phyloP scores from a whole-genome alignment of 2,113 vertebrate species.

The Pteruthius melanotis region DNA sequence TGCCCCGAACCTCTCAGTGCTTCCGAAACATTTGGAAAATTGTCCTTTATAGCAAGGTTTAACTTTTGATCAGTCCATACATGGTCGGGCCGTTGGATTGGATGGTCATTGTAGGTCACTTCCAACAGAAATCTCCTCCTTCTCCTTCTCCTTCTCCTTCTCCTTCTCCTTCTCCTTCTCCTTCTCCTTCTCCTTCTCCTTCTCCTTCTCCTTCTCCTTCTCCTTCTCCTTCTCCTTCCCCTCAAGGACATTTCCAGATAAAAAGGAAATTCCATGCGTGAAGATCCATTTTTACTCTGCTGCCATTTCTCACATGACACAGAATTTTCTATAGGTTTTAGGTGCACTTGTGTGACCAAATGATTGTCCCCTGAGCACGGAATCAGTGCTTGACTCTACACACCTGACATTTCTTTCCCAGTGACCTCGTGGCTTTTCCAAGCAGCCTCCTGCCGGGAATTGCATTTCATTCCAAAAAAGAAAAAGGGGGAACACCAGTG shows the following conservation, averaged over 20 bases:
- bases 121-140: not conserved
- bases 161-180: too few species aligned
- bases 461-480: not conserved
- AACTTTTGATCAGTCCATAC: not conserved
- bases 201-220: too few species aligned
- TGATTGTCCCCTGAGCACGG: not conserved
- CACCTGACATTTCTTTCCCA: not conserved
- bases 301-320: not conserved
- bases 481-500: too few species aligned
- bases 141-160: too few species aligned
- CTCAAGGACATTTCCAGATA: not conserved
- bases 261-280: not conserved
- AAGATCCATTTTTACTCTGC: not conserved
- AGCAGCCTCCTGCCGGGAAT: not conserved
- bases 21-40: not conserved
- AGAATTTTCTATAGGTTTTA: not conserved
- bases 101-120: not conserved
- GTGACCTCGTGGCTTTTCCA: not conserved
- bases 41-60: not conserved
- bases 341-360: not conserved
- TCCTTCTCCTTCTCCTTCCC: too few species aligned
- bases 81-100: not conserved
- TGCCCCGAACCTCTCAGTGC: not conserved
- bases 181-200: too few species aligned
- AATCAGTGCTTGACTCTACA: not conserved